Evolutionary conservation across 2,888 invertebrate genomes (phyloP).

Genomic region (Drosophila planitibia): DNA sequence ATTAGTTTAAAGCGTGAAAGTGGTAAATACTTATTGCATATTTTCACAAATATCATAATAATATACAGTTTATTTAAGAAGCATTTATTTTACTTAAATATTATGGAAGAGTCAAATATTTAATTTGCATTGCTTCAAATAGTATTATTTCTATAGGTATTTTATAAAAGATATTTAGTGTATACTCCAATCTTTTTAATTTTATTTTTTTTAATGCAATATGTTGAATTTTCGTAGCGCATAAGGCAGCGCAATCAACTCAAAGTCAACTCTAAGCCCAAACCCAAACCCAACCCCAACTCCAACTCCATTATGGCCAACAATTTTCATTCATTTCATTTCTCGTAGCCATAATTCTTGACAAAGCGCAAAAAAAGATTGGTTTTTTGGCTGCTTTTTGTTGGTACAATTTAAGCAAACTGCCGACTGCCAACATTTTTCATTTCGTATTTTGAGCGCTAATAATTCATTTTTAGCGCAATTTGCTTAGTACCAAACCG

Average conservation of each 20-base stretch:
- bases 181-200: no score
- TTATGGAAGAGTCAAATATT: background rate
- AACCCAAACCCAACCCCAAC: background rate
- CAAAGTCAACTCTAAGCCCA: background rate
- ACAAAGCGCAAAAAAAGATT: conserved; percentile 50
- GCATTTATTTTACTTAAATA: background rate
- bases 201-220: background rate
- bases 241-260: conserved; percentile 20
- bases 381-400: conserved; percentile 28
- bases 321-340: conserved; percentile 69
- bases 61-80: background rate
- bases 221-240: conserved; percentile 10
- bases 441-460: conserved; percentile 62
- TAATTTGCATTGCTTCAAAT: accelerated
- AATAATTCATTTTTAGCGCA: conserved; percentile 81
- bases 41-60: background rate
- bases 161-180: background rate
- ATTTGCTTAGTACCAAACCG: conserved; percentile 55
- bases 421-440: conserved; percentile 66
- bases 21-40: background rate
- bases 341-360: conserved; percentile 66
- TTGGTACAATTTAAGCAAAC: conserved; percentile 67
- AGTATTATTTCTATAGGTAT: background rate
- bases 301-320: conserved; percentile 30
- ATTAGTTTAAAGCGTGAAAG: background rate